phyloP scores from a whole-genome alignment of 1,140 invertebrate species.

The Hyles vespertilio region DNA sequence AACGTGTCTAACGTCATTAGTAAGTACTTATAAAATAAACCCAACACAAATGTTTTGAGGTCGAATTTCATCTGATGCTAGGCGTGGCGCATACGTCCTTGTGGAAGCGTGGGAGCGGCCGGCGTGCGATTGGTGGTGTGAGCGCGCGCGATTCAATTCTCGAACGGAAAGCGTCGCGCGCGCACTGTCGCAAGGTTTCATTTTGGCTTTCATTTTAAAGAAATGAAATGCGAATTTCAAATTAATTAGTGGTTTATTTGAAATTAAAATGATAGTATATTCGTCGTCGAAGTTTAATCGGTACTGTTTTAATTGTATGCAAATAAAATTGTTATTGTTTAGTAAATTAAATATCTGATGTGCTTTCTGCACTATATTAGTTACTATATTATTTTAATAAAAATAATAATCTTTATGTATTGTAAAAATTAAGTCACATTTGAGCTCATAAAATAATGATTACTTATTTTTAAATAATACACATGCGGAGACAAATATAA shows the following conservation, averaged over 20 bases:
- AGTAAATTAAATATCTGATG: no score
- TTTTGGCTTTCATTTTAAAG: slow-evolving; percentile 55
- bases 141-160: slow-evolving; percentile 64
- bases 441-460: no score
- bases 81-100: slow-evolving; percentile 46
- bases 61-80: slow-evolving; percentile 38
- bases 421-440: no score
- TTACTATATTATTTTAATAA: no score
- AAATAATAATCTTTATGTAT: no score
- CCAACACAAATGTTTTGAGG: slow-evolving; percentile 30
- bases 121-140: slow-evolving; percentile 37
- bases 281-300: slow-evolving; percentile 19
- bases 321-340: no score
- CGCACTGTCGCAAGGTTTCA: slow-evolving; percentile 56
- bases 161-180: slow-evolving; percentile 33
- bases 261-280: slow-evolving; percentile 22
- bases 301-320: slow-evolving; percentile 11
- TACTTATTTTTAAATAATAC: no score
- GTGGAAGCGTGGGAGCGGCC: slow-evolving; percentile 35
- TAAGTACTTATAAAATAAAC: slow-evolving; percentile 25
- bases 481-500: no score
- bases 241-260: slow-evolving; percentile 5
- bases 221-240: slow-evolving; percentile 46
- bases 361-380: no score
- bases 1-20: not conserved